phyloP scores from a whole-genome alignment of 2,797 vertebrate species.

The Onychomys torridus region DNA sequence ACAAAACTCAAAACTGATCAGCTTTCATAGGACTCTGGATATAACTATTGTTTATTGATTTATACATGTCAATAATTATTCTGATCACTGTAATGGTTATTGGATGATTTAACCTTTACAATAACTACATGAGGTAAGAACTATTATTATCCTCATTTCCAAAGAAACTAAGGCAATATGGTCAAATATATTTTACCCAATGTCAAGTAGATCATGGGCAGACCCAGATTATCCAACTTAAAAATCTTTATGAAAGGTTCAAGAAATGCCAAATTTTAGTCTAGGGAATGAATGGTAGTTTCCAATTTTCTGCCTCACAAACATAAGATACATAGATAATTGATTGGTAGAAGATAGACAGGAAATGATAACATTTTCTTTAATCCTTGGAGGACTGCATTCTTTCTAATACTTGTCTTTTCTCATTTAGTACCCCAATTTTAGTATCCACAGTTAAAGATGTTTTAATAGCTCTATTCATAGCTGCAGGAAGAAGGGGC shows the following conservation, averaged over 20 bases:
- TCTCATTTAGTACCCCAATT: neutral
- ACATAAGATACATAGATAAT: neutral
- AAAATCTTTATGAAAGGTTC: neutral
- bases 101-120: neutral
- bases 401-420: neutral
- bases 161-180: slow-evolving; percentile 8
- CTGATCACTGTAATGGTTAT: neutral
- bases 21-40: neutral
- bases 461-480: neutral
- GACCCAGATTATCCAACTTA: neutral
- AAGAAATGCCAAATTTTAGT: neutral
- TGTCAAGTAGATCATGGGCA: neutral
- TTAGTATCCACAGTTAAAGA: neutral
- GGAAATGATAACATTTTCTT: neutral
- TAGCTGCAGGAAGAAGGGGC: neutral
- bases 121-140: neutral
- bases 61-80: neutral
- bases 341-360: neutral
- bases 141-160: neutral
- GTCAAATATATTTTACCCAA: slow-evolving; percentile 19
- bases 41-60: neutral
- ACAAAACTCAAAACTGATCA: neutral
- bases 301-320: neutral
- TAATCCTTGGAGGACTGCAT: neutral
- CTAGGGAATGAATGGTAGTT: neutral